Base-by-base conservation (phyloP, 2,113 vertebrate species). In the Peromyscus leucopus region DNA sequence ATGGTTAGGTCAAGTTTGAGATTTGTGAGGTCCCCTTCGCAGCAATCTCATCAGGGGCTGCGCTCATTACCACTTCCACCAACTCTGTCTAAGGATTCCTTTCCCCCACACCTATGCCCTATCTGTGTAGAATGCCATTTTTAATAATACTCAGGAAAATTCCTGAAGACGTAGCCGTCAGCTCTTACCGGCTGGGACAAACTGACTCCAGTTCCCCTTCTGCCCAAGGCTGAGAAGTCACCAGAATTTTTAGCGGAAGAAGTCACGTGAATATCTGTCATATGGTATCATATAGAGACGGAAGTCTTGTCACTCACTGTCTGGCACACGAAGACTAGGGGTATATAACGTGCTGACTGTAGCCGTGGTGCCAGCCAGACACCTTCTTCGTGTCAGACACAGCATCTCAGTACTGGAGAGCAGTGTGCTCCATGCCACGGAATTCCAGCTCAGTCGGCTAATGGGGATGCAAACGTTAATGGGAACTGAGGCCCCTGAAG, bases 401-500 rank as follows among this genome's bases (percentile, higher is more conserved):
- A 12, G 36, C 13, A 26, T 33, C 13, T 13, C 28, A 1, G 72
- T 7, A 15, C 33, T 42, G 2, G 85, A 24, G 39, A 57, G 3
- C 93, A 91, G 55, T 31, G 83, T 22, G 86, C 75, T 93, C 94
- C 74, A 91, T 92, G 89, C 96, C 89, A 90, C 95, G 97, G 97
- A 96, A 90, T 59, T 71, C 91, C 96, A 79, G 98, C 98, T 95
- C 96, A 97, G 96, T 98, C 97, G 69, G 97, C 98, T 97, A 97
- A 97, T 89, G 93, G 97, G 97, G 97, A 97, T 96, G 97, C 98
- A 97, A 98, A 97, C 97, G 96, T 86, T 95, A 97, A 98, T 98
- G 97, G 93, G 97, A 98, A 97, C 57, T 76, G 97, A 98, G 96
- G 97, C 96, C 96, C 90, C 7, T 42, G 97, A 98, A 97, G 2